Percentiles rank a stretch among this genome's conserved stretches.
These are phyloP conservation scores for Heliconius hortense DNA, from an alignment of 2,888 invertebrate genomes.

Conservation along the genomic window DNA sequence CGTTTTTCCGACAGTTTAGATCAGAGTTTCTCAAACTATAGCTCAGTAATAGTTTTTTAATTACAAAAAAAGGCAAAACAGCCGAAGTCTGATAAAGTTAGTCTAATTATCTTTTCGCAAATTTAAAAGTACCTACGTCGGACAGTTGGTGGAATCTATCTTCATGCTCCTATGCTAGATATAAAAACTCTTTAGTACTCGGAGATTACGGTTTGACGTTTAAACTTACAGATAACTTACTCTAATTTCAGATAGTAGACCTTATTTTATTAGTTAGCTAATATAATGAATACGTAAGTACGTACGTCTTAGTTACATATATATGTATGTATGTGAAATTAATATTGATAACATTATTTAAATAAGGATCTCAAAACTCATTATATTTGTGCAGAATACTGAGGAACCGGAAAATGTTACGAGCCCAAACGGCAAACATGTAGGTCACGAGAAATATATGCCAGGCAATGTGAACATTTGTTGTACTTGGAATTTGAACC, in stretches of 20 bases:
- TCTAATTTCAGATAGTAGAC: background rate
- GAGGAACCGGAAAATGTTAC: background rate
- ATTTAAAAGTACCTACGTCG: background rate
- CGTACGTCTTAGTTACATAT: too few species aligned
- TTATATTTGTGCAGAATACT: background rate
- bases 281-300: background rate
- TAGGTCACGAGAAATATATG: slow-evolving; percentile 9
- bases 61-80: too few species aligned
- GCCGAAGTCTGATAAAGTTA: background rate
- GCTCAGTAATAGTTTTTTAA: background rate
- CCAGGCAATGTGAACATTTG: slow-evolving; percentile 1
- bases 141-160: background rate
- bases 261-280: background rate
- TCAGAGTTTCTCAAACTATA: background rate
- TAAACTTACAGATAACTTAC: background rate
- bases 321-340: too few species aligned
- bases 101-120: background rate
- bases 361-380: background rate
- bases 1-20: background rate
- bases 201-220: background rate
- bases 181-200: too few species aligned
- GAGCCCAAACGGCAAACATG: background rate
- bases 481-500: slow-evolving; percentile 16
- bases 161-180: background rate
- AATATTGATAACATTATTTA: background rate